phyloP scores from a whole-genome alignment of 2,888 invertebrate genomes.

The Alviniconcha strummeri region DNA sequence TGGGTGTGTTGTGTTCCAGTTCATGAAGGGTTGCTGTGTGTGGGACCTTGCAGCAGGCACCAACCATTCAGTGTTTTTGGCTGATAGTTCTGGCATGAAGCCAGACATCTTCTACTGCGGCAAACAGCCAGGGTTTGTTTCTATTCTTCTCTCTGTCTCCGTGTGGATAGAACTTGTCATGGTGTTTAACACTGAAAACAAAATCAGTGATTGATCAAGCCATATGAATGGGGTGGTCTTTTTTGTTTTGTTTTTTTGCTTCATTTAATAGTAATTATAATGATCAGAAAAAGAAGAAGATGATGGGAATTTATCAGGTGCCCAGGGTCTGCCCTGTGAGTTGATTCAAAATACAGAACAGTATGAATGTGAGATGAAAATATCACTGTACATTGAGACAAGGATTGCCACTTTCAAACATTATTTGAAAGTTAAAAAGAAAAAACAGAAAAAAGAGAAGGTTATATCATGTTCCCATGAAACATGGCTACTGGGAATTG shows the following conservation, averaged over 20 bases:
- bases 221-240: background rate
- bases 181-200: background rate
- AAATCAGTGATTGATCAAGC: no score
- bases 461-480: no score
- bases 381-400: background rate
- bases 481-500: no score
- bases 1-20: slow-evolving; percentile 54
- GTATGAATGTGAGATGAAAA: background rate
- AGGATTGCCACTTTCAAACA: background rate
- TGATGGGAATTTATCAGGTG: no score
- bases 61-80: slow-evolving; percentile 81
- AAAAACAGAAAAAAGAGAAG: background rate
- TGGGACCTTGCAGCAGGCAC: slow-evolving; percentile 81
- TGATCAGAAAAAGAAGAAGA: no score
- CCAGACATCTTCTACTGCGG: slow-evolving; percentile 83
- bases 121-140: slow-evolving; percentile 77
- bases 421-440: no score
- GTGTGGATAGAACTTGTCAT: background rate
- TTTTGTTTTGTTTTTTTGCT: background rate
- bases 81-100: slow-evolving; percentile 75
- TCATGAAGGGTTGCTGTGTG: slow-evolving; percentile 75
- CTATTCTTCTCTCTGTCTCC: background rate
- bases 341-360: background rate
- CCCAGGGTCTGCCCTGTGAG: no score
- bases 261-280: no score